Conservation (phyloP, 2,888 invertebrate species). For the Lochmaea crataegi region DNA sequence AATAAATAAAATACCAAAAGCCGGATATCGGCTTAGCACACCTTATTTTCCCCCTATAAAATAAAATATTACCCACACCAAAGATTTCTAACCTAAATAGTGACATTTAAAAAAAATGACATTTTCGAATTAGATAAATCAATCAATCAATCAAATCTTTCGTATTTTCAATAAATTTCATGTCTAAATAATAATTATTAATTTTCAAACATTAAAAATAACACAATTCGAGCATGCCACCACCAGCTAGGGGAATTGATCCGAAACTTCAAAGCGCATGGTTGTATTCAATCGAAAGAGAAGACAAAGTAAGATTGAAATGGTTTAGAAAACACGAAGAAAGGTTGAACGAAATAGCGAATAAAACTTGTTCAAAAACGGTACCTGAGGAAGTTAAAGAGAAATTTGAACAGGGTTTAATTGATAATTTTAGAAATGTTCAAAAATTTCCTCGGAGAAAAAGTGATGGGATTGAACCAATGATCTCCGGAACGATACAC, state of each 20-base stretch:
- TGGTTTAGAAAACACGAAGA: constrained; percentile 63
- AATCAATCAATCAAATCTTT: no score
- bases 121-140: no score
- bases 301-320: constrained; percentile 58
- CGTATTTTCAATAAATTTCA: constrained; percentile 1
- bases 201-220: not conserved
- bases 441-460: constrained; percentile 48
- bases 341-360: constrained; percentile 55
- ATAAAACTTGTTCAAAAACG: constrained; percentile 50
- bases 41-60: no score
- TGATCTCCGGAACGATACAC: constrained; percentile 39
- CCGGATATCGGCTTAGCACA: no score
- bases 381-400: constrained; percentile 56
- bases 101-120: no score
- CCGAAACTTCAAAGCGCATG: constrained; percentile 46
- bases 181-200: not conserved
- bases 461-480: constrained; percentile 41
- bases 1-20: no score
- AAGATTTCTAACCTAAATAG: no score
- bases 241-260: constrained; percentile 39
- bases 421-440: constrained; percentile 51
- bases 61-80: no score
- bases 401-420: constrained; percentile 44
- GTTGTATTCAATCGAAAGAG: constrained; percentile 56
- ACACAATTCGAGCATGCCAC: constrained; percentile 17